Conservation (phyloP, 2,113 vertebrate genomes). For the Mungos mungo region DNA sequence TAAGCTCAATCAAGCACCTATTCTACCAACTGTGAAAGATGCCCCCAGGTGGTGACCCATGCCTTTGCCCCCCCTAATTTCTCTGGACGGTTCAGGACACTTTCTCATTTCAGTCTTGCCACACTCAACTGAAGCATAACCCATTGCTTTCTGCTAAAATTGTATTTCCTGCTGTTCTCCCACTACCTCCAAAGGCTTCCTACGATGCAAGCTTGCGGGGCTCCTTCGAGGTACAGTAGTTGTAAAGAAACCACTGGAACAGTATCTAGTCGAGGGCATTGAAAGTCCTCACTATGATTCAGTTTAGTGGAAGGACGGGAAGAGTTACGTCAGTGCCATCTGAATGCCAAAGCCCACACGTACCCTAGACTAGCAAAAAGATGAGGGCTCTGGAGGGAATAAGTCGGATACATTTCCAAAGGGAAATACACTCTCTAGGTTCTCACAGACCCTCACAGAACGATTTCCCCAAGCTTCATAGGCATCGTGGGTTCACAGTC, state of each 20-base stretch:
- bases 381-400: not conserved
- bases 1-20: not conserved
- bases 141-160: not conserved
- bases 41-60: not conserved
- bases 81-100: not conserved
- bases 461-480: slow-evolving; percentile 8
- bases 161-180: not conserved
- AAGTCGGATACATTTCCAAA: not conserved
- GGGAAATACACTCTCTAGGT: not conserved
- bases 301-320: not conserved
- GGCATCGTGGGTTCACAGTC: not conserved
- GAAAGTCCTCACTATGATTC: not conserved
- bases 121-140: not conserved
- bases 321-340: not conserved
- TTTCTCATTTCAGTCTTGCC: slow-evolving; percentile 3
- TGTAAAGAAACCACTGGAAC: not conserved
- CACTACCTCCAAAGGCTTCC: not conserved
- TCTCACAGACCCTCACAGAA: not conserved
- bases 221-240: not conserved
- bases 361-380: not conserved
- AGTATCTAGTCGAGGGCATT: not conserved
- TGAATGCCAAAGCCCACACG: not conserved
- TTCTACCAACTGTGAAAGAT: not conserved
- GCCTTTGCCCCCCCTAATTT: not conserved
- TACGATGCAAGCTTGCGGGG: too few relatives aligned